Evolutionary conservation across 2,888 invertebrate species (phyloP).

Genomic region (Drosophila yooni): DNA sequence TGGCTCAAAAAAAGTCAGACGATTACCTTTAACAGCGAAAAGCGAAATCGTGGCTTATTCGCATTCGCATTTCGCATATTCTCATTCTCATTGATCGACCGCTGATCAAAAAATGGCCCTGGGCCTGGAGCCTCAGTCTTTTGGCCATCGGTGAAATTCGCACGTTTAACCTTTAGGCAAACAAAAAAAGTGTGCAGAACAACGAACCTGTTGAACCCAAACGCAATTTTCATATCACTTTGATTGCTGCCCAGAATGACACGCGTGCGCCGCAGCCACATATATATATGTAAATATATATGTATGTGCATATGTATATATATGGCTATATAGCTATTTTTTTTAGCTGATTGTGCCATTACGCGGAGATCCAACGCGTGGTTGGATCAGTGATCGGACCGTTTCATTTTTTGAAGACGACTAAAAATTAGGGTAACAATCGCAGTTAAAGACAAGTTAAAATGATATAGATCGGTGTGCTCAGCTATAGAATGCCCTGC

Average conservation of each 20-base stretch:
- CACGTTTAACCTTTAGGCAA: conserved; percentile 82
- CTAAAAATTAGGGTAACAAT: conserved; percentile 76
- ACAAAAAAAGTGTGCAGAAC: conserved; percentile 57
- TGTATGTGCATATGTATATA: background rate
- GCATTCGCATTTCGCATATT: conserved; percentile 25
- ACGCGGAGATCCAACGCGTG: conserved; percentile 58
- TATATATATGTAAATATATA: background rate
- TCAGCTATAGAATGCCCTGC: conserved; percentile 24
- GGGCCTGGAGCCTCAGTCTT: conserved; percentile 30
- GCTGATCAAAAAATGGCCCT: conserved; percentile 55
- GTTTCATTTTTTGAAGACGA: conserved; percentile 64
- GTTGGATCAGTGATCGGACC: conserved; percentile 61
- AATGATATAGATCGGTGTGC: background rate
- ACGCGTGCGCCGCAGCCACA: conserved; percentile 72
- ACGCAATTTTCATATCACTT: conserved; percentile 83
- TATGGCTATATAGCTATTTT: conserved; percentile 48
- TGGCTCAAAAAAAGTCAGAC: conserved; percentile 77
- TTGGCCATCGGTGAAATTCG: conserved; percentile 79
- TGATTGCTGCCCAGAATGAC: conserved; percentile 81
- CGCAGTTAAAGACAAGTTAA: conserved; percentile 41
- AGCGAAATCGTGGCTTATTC: conserved; percentile 45
- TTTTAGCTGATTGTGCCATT: conserved; percentile 54
- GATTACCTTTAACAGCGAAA: conserved; percentile 79
- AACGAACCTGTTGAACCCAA: conserved; percentile 81
- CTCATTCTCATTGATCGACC: conserved; percentile 63